Evolutionary conservation across 2,797 vertebrate species (phyloP).

Genomic region (Numenius phaeopus): DNA sequence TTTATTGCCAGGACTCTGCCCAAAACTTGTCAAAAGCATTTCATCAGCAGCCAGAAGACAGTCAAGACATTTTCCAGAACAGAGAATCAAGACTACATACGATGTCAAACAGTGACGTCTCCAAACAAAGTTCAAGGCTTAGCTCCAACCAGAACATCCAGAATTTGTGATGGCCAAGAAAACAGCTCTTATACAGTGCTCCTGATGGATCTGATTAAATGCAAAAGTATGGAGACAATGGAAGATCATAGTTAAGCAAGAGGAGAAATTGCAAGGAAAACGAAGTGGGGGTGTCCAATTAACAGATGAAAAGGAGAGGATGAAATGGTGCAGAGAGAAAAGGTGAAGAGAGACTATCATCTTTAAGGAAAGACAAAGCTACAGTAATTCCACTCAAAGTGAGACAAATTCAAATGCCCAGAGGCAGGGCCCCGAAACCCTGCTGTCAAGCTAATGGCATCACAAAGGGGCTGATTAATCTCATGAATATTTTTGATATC

Average conservation of each 20-base stretch:
- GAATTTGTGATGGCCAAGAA: slow-evolving; percentile 15
- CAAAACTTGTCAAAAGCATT: background rate
- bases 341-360: background rate
- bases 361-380: background rate
- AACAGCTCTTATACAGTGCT: slow-evolving; percentile 12
- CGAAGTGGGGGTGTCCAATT: background rate
- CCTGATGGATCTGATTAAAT: slow-evolving; percentile 24
- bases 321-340: background rate
- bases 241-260: background rate
- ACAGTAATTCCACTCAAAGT: background rate
- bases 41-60: slow-evolving; percentile 20
- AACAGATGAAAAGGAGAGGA: background rate
- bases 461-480: background rate
- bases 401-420: background rate
- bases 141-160: slow-evolving; percentile 30
- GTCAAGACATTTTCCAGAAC: slow-evolving; percentile 1
- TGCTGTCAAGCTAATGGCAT: background rate
- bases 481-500: background rate
- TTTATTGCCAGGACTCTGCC: background rate
- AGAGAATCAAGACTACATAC: slow-evolving; percentile 9
- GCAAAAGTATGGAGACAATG: slow-evolving; percentile 18
- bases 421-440: background rate
- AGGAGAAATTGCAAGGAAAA: background rate
- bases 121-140: slow-evolving; percentile 25
- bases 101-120: background rate